Conservation (phyloP, 2,888 invertebrate species). For the Tachina fera region DNA sequence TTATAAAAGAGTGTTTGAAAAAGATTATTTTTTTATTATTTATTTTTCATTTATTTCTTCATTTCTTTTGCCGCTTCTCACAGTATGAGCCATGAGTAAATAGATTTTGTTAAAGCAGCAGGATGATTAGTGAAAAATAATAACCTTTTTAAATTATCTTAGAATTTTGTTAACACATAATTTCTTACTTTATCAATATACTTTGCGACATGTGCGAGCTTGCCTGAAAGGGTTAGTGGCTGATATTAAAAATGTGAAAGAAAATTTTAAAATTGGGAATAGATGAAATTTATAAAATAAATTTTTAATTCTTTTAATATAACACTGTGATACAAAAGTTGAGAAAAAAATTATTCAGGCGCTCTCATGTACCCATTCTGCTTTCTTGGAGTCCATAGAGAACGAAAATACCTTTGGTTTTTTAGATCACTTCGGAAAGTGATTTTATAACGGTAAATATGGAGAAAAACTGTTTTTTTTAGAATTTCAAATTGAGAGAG, state of each 20-base stretch:
- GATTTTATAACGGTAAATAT: too few species aligned
- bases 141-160: slow-evolving; percentile 47
- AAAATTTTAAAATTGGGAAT: too few species aligned
- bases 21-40: slow-evolving; percentile 37
- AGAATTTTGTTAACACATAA: slow-evolving; percentile 38
- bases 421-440: too few species aligned
- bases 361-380: too few species aligned
- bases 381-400: too few species aligned
- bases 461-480: too few species aligned
- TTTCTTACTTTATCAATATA: neutral
- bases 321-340: too few species aligned
- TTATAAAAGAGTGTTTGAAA: slow-evolving; percentile 21
- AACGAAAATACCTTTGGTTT: too few species aligned
- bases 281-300: too few species aligned
- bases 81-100: slow-evolving; percentile 3
- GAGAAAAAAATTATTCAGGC: too few species aligned
- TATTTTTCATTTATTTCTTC: slow-evolving; percentile 3
- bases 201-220: neutral
- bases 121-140: slow-evolving; percentile 35
- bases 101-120: slow-evolving; percentile 3
- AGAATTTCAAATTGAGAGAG: too few species aligned
- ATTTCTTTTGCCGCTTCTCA: neutral
- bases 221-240: neutral
- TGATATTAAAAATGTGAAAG: neutral
- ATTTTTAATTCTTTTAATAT: too few species aligned